Conservation (phyloP, 2,888 invertebrate genomes). For the Eupithecia tripunctaria region DNA sequence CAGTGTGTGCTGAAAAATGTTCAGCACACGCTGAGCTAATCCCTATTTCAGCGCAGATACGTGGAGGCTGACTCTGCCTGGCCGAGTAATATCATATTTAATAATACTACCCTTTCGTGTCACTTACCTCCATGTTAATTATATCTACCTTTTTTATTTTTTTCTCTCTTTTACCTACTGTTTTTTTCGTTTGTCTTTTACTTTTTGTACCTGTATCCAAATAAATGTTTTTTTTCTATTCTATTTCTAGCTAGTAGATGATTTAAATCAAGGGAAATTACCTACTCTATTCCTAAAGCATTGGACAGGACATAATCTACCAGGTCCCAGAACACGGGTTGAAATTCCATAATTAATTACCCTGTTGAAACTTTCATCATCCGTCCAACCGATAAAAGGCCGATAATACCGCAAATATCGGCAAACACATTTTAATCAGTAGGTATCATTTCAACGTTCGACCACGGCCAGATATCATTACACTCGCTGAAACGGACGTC, state of each 20-base stretch:
- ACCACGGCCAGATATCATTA: constrained; percentile 56
- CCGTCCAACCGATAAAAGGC: constrained; percentile 19
- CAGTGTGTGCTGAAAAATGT: too few relatives aligned
- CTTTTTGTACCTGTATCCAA: too few relatives aligned
- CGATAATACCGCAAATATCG: constrained; percentile 30
- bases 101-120: too few relatives aligned
- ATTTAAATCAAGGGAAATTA: neutral
- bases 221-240: too few relatives aligned
- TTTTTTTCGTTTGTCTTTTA: too few relatives aligned
- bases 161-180: too few relatives aligned
- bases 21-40: too few relatives aligned
- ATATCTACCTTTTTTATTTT: too few relatives aligned
- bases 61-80: too few relatives aligned
- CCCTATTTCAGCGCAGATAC: too few relatives aligned
- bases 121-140: too few relatives aligned
- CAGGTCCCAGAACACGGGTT: neutral
- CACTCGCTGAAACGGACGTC: constrained; percentile 52
- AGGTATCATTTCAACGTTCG: constrained; percentile 45
- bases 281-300: neutral
- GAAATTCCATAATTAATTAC: constrained; percentile 9
- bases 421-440: constrained; percentile 50
- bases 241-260: neutral
- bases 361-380: constrained; percentile 25
- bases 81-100: too few relatives aligned
- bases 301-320: neutral